Percentiles rank a stretch among this genome's conserved stretches.
phyloP scores from a whole-genome alignment of 1,140 invertebrate genomes.

The Bombus balteatus region DNA sequence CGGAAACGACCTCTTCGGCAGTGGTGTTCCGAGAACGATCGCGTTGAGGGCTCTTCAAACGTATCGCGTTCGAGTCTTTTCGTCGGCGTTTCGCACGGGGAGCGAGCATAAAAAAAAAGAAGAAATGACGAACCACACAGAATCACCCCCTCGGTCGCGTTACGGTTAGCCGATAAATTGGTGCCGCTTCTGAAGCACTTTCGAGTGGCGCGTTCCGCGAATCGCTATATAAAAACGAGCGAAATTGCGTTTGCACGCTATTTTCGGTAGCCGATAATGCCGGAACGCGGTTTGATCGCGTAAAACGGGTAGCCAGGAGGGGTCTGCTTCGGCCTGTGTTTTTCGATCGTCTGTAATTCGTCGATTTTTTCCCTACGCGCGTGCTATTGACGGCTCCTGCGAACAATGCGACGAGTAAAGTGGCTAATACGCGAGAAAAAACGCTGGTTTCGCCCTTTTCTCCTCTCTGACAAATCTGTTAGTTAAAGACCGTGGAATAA shows the following conservation, averaged over 20 bases:
- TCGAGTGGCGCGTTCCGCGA: constrained; percentile 9
- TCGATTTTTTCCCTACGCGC: constrained; percentile 1
- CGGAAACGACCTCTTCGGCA: not conserved
- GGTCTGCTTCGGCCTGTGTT: not conserved
- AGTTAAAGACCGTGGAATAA: not conserved
- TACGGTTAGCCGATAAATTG: constrained; percentile 56
- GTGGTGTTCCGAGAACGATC: not conserved
- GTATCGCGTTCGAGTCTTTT: constrained; percentile 37
- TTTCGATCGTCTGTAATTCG: not conserved
- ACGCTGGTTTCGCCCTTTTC: not conserved
- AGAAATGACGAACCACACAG: constrained; percentile 22
- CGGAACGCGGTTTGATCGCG: constrained; percentile 27
- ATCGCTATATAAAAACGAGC: constrained; percentile 38
- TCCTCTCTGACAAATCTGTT: not conserved
- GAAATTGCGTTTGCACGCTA: constrained; percentile 40
- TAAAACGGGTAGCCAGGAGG: not conserved
- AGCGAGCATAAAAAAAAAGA: not conserved
- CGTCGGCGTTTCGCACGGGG: not conserved
- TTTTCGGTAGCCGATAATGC: constrained; percentile 57
- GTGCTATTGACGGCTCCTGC: constrained; percentile 22
- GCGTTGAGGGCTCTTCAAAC: constrained; percentile 30
- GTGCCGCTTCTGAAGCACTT: constrained; percentile 41
- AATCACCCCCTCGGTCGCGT: constrained; percentile 28
- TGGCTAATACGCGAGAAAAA: not conserved
- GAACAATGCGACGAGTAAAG: constrained; percentile 17